Evolutionary conservation across 2,888 invertebrate species (phyloP).

Genomic region (Cordylochernes scorpioides): DNA sequence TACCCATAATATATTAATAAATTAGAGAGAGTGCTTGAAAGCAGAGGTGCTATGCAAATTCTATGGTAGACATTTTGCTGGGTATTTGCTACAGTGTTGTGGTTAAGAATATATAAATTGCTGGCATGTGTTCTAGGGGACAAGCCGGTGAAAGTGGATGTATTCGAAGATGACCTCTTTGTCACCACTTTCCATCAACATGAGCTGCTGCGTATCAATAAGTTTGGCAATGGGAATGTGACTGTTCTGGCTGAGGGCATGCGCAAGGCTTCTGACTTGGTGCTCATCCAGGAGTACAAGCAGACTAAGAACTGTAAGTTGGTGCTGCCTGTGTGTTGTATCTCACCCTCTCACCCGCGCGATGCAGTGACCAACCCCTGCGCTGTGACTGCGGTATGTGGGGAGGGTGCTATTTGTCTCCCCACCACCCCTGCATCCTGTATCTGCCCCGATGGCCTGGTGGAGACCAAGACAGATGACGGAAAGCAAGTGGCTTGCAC

Average conservation of each 20-base stretch:
- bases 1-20: too few relatives aligned
- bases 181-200: conserved; percentile 36
- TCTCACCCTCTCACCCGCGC: background rate
- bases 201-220: conserved; percentile 35
- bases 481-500: conserved; percentile 13
- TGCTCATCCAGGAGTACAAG: conserved; percentile 38
- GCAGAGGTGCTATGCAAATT: too few relatives aligned
- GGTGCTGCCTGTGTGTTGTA: conserved; percentile 2
- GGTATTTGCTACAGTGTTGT: too few relatives aligned
- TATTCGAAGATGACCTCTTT: conserved; percentile 42
- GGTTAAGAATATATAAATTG: too few relatives aligned
- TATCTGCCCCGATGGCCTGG: conserved; percentile 21
- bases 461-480: conserved; percentile 10
- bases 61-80: too few relatives aligned
- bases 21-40: too few relatives aligned
- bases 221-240: conserved; percentile 34
- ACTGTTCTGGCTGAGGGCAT: conserved; percentile 28
- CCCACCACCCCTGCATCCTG: conserved; percentile 19
- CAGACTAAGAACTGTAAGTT: conserved; percentile 29
- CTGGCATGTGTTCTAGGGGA: too few relatives aligned
- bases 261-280: conserved; percentile 33
- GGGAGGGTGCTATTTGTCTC: conserved; percentile 33
- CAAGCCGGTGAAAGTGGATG: conserved; percentile 40
- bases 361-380: conserved; percentile 27
- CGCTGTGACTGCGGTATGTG: conserved; percentile 30